Conservation (phyloP, 2,113 vertebrate genomes). For the Tupaia chinensis region DNA sequence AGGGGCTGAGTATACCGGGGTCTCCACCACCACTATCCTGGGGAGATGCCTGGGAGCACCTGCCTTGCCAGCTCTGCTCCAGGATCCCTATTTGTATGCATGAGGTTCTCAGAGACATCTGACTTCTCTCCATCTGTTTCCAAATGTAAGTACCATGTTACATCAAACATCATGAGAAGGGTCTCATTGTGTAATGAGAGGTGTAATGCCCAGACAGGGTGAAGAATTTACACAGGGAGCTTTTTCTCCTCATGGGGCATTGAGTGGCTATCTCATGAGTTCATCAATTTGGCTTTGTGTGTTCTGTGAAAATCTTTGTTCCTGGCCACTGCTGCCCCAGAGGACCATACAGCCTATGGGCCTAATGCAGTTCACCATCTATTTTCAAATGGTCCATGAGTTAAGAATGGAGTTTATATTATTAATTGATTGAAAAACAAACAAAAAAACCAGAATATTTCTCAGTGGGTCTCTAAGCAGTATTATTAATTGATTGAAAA, state of each 20-base stretch:
- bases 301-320: rapidly evolving
- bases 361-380: too few species aligned
- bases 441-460: too few species aligned
- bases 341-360: rapidly evolving
- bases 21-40: neutral
- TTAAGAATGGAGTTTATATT: too few species aligned
- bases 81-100: neutral
- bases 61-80: neutral
- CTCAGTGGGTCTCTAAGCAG: neutral
- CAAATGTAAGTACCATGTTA: neutral
- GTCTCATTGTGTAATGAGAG: rapidly evolving
- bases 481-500: too few species aligned
- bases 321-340: neutral
- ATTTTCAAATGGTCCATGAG: too few species aligned
- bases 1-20: neutral
- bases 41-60: rapidly evolving
- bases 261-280: neutral
- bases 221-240: rapidly evolving
- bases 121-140: neutral
- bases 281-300: rapidly evolving
- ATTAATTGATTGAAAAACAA: too few species aligned
- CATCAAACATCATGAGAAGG: rapidly evolving
- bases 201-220: rapidly evolving
- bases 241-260: rapidly evolving
- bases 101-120: neutral